Conservation (phyloP, 2,888 invertebrate species). For the Gastrophysa polygoni region DNA sequence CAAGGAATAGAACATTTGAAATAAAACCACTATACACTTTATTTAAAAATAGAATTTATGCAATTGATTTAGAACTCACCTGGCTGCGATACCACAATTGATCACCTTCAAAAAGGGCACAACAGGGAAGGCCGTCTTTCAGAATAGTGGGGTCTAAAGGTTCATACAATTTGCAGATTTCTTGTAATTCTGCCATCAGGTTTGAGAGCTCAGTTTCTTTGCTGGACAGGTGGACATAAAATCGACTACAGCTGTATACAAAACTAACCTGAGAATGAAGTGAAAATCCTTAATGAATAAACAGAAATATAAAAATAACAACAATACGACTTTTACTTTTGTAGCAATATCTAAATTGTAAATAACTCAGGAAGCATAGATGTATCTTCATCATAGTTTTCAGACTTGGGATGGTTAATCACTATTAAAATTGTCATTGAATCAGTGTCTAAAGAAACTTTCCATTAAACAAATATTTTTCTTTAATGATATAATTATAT, state of each 20-base stretch:
- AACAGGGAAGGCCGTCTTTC: constrained; percentile 70
- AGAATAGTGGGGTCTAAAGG: constrained; percentile 50
- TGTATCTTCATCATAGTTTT: no score
- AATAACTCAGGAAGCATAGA: no score
- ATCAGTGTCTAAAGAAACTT: no score
- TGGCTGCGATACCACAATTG: constrained; percentile 91
- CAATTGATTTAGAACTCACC: constrained; percentile 38
- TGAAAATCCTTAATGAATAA: background rate
- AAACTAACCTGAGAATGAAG: constrained; percentile 60
- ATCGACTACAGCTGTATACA: constrained; percentile 70
- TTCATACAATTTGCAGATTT: constrained; percentile 60
- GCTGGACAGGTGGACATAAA: constrained; percentile 73
- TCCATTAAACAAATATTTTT: no score
- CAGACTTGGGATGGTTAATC: no score
- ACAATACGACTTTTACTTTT: background rate
- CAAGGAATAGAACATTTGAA: no score
- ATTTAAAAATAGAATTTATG: no score
- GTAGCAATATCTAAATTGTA: no score
- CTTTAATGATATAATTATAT: no score
- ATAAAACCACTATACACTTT: no score
- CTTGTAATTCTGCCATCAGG: constrained; percentile 71
- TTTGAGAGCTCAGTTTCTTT: constrained; percentile 66
- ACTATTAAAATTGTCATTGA: no score
- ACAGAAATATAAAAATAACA: background rate
- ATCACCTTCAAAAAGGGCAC: constrained; percentile 81